Evolutionary conservation across 2,797 vertebrate genomes (phyloP), one percentile per base, ranked within the genome.

Genomic region (Mionectes olivaceus): DNA sequence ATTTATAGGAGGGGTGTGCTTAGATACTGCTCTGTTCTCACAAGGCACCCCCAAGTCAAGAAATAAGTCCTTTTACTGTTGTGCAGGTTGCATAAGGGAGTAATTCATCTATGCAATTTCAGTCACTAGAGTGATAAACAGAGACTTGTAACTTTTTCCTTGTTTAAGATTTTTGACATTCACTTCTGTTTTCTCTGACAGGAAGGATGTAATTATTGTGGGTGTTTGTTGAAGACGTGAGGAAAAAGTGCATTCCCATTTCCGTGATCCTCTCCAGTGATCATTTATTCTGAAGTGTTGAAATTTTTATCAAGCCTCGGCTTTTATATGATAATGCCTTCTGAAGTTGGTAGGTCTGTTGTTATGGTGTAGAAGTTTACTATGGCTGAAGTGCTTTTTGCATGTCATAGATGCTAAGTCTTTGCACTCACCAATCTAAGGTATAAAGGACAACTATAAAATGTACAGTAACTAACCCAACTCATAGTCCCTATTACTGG

Each of bases 311-410:
- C 56, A 73, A 57, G 32, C 22, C 9, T 78, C 0, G 0, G 30
- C 27, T 94, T 93, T 95, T 71, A 73, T 87, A 53, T 68, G 32
- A 49, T 92, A 47, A 71, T 75, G 46, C 4, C 46, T 85, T 93
- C 91, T 93, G 82, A 92, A 91, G 68, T 5, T 65, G 13, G 32
- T 68, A 78, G 27, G 17, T 91, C 60, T 71, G 53, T 33, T 91
- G 23, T 74, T 91, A 37, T 7, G 5, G 25, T 74, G 24, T 49
- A 85, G 60, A 14, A 71, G 11, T 87, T 78, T 91, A 83, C 77
- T 90, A 68, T 35, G 83, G n/a, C 56, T 83, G 56, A 94, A 89
- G 75, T 37, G 4, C 2, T 67, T 93, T 91, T 83, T 80, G 25
- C 12, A 23, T 68, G 30, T 46, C 60, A 92, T 28, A 56, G 39